phyloP scores from a whole-genome alignment of 2,797 vertebrate species.

The Sebastiscus albofasciatus region DNA sequence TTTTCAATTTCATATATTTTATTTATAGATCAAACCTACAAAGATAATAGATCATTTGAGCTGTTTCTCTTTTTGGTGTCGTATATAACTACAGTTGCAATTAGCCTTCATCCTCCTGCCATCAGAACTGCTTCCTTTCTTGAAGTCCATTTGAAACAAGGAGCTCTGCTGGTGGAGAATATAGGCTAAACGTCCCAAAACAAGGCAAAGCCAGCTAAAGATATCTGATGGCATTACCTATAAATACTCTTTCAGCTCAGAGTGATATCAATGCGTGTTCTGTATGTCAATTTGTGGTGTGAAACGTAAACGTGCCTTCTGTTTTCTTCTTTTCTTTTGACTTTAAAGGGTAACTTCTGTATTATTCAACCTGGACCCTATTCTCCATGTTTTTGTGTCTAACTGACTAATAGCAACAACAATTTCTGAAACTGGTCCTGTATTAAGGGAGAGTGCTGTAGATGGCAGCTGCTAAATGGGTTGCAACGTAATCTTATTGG shows the following conservation, averaged over 20 bases:
- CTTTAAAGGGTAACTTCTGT: too few species aligned
- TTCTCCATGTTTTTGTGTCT: too few species aligned
- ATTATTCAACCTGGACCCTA: too few species aligned
- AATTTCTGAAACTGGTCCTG: not conserved
- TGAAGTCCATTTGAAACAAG: not conserved
- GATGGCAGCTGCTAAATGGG: not conserved
- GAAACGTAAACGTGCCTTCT: not conserved
- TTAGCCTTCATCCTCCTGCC: not conserved
- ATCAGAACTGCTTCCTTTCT: not conserved
- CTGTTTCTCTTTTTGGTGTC: not conserved
- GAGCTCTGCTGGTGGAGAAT: not conserved
- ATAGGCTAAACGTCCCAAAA: not conserved
- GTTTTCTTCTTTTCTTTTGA: not conserved
- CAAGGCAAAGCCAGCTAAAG: not conserved
- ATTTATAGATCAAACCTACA: not conserved
- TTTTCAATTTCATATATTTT: not conserved
- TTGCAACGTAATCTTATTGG: accelerated
- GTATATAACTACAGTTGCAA: not conserved
- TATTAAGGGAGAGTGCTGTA: not conserved
- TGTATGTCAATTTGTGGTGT: not conserved
- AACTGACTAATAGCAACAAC: too few species aligned
- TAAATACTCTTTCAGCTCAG: not conserved
- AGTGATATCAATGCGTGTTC: not conserved
- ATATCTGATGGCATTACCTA: not conserved
- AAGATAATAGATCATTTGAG: not conserved